Evolutionary conservation across 2,113 vertebrate genomes (phyloP).

Genomic region (Noturus placidus): DNA sequence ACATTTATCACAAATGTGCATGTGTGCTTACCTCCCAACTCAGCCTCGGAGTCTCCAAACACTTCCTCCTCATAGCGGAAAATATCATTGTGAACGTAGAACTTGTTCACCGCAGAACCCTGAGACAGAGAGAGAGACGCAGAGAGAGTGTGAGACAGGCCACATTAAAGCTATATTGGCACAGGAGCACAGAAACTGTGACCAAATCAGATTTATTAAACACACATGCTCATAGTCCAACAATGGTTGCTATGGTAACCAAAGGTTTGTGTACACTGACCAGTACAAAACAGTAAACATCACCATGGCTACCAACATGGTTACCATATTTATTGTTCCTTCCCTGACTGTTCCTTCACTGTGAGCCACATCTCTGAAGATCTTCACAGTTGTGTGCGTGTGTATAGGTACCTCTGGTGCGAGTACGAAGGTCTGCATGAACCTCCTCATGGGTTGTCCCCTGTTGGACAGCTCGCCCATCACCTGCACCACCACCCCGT

Average conservation of each 20-base stretch:
- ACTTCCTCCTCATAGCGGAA: slow-evolving; percentile 98
- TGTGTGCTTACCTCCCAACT: slow-evolving; percentile 77
- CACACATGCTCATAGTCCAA: neutral
- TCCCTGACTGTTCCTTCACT: neutral
- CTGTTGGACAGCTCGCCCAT: slow-evolving; percentile 96
- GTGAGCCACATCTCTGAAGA: neutral
- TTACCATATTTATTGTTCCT: neutral
- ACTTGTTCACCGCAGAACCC: slow-evolving; percentile 98
- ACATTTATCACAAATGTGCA: neutral
- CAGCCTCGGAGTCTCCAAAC: slow-evolving; percentile 96
- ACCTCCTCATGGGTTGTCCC: slow-evolving; percentile 94
- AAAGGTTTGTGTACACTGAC: neutral
- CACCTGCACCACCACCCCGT: slow-evolving; percentile 95
- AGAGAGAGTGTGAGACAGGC: neutral
- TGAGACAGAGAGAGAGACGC: slow-evolving; percentile 52
- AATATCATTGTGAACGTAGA: slow-evolving; percentile 99
- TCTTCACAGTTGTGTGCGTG: neutral
- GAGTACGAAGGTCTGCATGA: slow-evolving; percentile 98
- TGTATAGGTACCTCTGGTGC: slow-evolving; percentile 84
- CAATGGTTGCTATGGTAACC: neutral
- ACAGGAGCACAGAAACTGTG: neutral
- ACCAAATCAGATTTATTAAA: neutral
- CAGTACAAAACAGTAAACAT: neutral
- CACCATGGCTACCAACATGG: neutral
- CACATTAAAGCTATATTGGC: neutral